A percentile compares a stretch with the other conserved stretches of the same genome.
These are phyloP conservation scores for Microcebus murinus DNA, from an alignment of 2,113 vertebrate genomes.

Conservation along the genomic window DNA sequence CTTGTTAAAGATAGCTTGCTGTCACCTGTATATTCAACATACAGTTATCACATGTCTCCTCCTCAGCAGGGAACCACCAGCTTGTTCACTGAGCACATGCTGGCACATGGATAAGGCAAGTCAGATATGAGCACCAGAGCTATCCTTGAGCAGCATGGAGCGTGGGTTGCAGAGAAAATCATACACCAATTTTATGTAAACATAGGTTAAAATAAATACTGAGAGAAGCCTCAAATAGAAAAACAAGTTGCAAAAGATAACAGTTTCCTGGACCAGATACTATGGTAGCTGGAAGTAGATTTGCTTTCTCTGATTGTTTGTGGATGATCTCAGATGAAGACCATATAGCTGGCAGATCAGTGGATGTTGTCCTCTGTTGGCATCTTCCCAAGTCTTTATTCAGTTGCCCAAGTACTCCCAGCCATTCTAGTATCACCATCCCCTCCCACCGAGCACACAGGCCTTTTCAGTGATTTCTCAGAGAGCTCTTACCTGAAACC, in stretches of 20 bases:
- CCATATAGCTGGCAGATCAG: neutral
- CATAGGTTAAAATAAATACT: neutral
- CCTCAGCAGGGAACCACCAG: neutral
- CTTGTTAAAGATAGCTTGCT: neutral
- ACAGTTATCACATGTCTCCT: neutral
- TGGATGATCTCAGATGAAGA: neutral
- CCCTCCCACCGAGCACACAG: neutral
- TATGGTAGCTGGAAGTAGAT: neutral
- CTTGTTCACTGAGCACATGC: neutral
- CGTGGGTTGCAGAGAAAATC: neutral
- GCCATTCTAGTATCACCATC: neutral
- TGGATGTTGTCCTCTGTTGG: neutral
- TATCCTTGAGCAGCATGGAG: accelerated
- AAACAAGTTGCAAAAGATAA: neutral
- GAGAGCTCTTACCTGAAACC: neutral
- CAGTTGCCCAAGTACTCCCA: neutral
- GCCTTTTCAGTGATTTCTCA: neutral
- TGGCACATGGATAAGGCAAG: neutral
- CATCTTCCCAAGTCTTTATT: neutral
- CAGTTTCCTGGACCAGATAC: neutral
- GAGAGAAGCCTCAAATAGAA: neutral
- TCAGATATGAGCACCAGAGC: neutral
- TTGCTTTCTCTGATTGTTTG: neutral
- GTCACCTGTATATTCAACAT: neutral
- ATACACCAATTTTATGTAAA: neutral